Evolutionary conservation across 2,113 vertebrate species (phyloP).

Genomic region (Athene noctua): DNA sequence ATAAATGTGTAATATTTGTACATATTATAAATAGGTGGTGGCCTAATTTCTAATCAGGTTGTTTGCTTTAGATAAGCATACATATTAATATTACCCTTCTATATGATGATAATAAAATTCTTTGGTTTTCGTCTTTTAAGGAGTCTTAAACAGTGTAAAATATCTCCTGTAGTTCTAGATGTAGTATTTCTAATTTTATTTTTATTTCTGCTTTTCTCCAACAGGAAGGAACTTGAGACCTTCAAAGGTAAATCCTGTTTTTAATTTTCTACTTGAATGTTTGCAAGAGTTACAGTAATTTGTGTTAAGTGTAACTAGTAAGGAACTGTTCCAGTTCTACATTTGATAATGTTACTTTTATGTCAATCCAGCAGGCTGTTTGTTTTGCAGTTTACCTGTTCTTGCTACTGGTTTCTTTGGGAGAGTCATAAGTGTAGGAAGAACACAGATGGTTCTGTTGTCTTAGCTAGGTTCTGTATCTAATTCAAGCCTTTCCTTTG

Average conservation of each 20-base stretch:
- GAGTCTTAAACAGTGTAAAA: neutral
- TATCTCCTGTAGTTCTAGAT: neutral
- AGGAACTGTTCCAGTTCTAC: neutral
- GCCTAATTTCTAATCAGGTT: neutral
- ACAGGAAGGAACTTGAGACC: slow-evolving; percentile 88
- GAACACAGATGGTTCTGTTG: neutral
- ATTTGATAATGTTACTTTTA: neutral
- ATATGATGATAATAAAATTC: neutral
- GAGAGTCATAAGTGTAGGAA: neutral
- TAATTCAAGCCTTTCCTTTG: neutral
- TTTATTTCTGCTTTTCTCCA: slow-evolving; percentile 39
- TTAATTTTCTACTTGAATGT: neutral
- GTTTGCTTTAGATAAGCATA: neutral
- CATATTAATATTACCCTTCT: neutral
- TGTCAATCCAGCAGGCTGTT: neutral
- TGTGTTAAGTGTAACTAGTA: neutral
- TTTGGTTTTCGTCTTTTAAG: neutral
- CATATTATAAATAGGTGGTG: neutral
- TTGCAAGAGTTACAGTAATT: neutral
- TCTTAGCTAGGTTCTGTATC: neutral
- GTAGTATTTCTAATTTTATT: neutral
- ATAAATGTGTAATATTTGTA: neutral
- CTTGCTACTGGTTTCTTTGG: neutral
- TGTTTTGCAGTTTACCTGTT: neutral
- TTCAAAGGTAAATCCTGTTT: slow-evolving; percentile 86